phyloP scores from a whole-genome alignment of 1,140 invertebrate species.

The Mylabris phalerata region DNA sequence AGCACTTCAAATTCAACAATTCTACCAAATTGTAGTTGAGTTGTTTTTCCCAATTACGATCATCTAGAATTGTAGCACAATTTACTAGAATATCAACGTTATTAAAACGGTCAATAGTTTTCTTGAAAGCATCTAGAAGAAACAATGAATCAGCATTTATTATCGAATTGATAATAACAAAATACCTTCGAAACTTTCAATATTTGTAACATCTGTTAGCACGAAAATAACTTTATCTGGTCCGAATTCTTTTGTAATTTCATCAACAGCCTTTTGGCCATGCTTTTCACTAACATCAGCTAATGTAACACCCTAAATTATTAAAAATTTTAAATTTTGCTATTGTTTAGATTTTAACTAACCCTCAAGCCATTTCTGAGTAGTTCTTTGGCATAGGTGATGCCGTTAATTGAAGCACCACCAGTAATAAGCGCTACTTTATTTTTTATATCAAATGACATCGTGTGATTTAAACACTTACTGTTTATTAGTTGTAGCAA shows the following conservation, averaged over 20 bases:
- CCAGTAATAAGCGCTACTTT: constrained; percentile 68
- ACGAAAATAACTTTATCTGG: constrained; percentile 23
- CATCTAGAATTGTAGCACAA: constrained; percentile 46
- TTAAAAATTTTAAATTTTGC: too few species aligned
- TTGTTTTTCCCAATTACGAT: constrained; percentile 44
- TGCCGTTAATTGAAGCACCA: constrained; percentile 63
- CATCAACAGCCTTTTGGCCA: constrained; percentile 22
- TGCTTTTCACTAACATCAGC: constrained; percentile 23
- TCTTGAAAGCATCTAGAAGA: constrained; percentile 26
- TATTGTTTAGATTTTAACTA: constrained; percentile 21
- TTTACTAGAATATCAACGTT: constrained; percentile 47
- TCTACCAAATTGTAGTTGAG: constrained; percentile 47
- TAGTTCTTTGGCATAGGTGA: constrained; percentile 58
- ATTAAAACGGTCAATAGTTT: constrained; percentile 26
- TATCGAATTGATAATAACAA: not conserved
- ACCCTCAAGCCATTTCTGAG: constrained; percentile 65
- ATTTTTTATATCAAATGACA: constrained; percentile 43
- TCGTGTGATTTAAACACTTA: too few species aligned
- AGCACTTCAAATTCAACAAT: too few species aligned
- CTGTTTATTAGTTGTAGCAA: too few species aligned
- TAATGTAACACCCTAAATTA: constrained; percentile 21
- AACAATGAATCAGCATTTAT: not conserved
- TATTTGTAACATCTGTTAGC: constrained; percentile 7
- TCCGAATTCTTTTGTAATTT: constrained; percentile 29
- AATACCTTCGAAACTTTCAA: constrained; percentile 27